Conservation (phyloP, 2,888 invertebrate genomes). For the Panzeria rudis region DNA sequence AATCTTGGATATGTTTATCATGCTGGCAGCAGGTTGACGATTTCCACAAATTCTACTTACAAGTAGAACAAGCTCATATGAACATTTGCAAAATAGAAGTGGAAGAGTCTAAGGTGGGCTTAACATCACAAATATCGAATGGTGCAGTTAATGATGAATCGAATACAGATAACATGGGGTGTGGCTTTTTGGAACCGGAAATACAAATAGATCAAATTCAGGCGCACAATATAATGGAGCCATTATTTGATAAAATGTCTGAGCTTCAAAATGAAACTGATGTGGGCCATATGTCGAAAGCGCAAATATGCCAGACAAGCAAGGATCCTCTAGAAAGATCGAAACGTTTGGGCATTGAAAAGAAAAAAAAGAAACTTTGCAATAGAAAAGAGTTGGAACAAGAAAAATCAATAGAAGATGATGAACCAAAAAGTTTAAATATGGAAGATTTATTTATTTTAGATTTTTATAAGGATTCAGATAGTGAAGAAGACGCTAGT, state of each 20-base stretch:
- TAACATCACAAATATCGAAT: not conserved
- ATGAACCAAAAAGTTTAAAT: not conserved
- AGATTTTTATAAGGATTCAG: not conserved
- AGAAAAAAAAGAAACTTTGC: not conserved
- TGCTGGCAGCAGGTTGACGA: conserved; percentile 48
- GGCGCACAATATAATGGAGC: not conserved
- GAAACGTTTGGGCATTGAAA: not conserved
- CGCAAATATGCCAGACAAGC: not conserved
- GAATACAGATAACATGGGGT: conserved; percentile 2
- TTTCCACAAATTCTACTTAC: conserved; percentile 58
- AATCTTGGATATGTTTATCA: conserved; percentile 35
- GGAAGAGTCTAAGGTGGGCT: conserved; percentile 32
- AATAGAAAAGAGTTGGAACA: not conserved
- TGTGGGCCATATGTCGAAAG: conserved; percentile 9
- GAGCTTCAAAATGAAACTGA: not conserved
- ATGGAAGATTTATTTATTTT: conserved; percentile 4
- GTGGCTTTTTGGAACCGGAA: conserved; percentile 44
- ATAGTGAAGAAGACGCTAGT: conserved; percentile 13
- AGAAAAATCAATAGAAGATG: not conserved
- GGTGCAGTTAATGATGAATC: not conserved
- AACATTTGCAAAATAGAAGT: conserved; percentile 56
- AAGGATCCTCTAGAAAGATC: conserved; percentile 42
- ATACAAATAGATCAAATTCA: conserved; percentile 37
- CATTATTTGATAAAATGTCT: not conserved
- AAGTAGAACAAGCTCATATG: conserved; percentile 47